Evolutionary conservation across 1,140 invertebrate genomes (phyloP), one percentile per base, ranked within the genome.

Genomic region (Dendroctonus valens): DNA sequence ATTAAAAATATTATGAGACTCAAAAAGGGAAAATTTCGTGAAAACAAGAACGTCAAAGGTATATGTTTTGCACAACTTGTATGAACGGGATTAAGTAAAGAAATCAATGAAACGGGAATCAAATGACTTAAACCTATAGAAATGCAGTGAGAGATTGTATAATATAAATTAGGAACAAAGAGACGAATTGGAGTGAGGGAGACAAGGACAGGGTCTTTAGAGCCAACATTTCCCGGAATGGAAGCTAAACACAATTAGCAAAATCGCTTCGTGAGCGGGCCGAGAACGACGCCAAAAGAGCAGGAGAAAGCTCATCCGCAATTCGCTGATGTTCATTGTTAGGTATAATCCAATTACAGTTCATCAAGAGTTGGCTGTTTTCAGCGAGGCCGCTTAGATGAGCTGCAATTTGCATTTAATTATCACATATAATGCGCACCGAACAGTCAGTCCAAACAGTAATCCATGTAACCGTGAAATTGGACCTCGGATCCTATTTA

Each of bases 391-490:
- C 72, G 76, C 75, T 74, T 74, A 75, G 76, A 76, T 76, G 75
- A 75, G 72, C 72, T 75, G 70, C 75, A 77, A 77, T 77, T 77
- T 77, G 73, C 75, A 77, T 77, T 76, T 77, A 74, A 77, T 77
- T 75, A 77, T 76, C 76, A 77, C 76, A 77, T 77, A 77, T 76
- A 77, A 77, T 77, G 74, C 76, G 74, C 73, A 74, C 73, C 75
- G 76, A 75, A 75, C 74, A 70, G 67, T 69, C 60, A 70, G 70
- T 66, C 50, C 69, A 67, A 70, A 59, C 61, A 55, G 65, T 59
- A 62, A 65, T 67, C 70, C 71, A 67, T 66, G 68, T 68, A 59
- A 71, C 70, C 72, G 72, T 74, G 72, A 75, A 76, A 75, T 73
- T 69, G 71, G 71, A 71, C 68, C 70, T 71, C 66, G 51, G 60